Conservation (phyloP, 2,113 vertebrate genomes). For the Brachirus orientalis region DNA sequence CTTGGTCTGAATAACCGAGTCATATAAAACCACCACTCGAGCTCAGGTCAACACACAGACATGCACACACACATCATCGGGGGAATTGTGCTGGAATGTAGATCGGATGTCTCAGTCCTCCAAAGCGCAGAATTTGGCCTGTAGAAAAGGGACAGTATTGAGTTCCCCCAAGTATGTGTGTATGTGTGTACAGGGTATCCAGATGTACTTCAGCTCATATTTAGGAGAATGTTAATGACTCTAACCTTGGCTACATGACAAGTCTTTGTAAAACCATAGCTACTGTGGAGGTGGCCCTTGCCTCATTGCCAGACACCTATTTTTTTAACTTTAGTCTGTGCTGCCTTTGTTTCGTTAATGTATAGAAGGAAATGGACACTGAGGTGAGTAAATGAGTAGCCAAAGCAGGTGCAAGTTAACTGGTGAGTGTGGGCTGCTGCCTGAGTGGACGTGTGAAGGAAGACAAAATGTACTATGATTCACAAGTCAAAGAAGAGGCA, state of each 20-base stretch:
- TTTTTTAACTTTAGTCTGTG: conserved; percentile 15
- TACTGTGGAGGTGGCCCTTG: conserved; percentile 11
- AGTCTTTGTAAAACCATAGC: conserved; percentile 36
- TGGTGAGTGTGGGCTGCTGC: background rate
- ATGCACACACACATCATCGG: conserved; percentile 22
- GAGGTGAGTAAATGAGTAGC: conserved; percentile 46
- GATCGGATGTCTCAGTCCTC: conserved; percentile 73
- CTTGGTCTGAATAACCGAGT: conserved; percentile 13
- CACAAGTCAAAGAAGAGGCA: background rate
- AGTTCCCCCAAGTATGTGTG: conserved; percentile 50
- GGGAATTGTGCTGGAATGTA: conserved; percentile 67
- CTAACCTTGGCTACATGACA: conserved; percentile 54
- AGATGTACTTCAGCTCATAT: conserved; percentile 51
- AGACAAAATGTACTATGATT: conserved; percentile 10
- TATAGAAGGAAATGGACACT: conserved; percentile 10
- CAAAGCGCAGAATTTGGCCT: conserved; percentile 60
- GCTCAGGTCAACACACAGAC: conserved; percentile 13
- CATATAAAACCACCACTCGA: conserved; percentile 34
- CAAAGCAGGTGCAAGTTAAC: conserved; percentile 15
- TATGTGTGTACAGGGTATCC: conserved; percentile 17
- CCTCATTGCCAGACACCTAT: conserved; percentile 2
- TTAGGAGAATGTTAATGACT: conserved; percentile 65
- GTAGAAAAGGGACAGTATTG: conserved; percentile 72
- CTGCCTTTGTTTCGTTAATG: conserved; percentile 34
- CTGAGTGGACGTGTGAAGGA: background rate